Evolutionary conservation across 2,113 vertebrate species (phyloP).

Genomic region (Actenoides hombroni): DNA sequence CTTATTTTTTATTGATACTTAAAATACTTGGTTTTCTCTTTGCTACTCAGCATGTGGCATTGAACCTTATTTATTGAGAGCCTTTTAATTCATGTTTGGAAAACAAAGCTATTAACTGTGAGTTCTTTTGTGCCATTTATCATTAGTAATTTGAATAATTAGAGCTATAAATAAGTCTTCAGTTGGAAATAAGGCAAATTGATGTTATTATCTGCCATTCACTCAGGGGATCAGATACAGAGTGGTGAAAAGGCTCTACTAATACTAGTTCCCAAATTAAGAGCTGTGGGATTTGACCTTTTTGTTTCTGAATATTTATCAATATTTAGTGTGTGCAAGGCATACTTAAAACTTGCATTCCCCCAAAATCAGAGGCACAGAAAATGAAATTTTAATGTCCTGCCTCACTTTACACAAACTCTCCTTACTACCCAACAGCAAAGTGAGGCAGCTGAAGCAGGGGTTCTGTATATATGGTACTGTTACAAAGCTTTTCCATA

Average conservation of each 20-base stretch:
- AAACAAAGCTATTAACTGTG: neutral
- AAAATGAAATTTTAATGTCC: neutral
- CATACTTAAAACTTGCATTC: neutral
- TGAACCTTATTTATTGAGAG: neutral
- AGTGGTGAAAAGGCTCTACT: neutral
- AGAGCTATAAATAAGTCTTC: neutral
- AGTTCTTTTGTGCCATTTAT: neutral
- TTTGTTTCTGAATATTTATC: neutral
- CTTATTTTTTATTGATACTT: neutral
- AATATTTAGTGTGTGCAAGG: neutral
- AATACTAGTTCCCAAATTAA: neutral
- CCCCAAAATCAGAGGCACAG: neutral
- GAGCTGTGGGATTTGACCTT: neutral
- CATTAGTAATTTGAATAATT: neutral
- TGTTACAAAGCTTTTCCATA: neutral
- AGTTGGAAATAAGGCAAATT: neutral
- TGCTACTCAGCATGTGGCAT: neutral
- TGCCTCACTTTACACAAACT: neutral
- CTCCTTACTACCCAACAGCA: neutral
- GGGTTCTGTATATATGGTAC: neutral
- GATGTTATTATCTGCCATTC: neutral
- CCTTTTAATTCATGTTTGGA: neutral
- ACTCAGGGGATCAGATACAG: neutral
- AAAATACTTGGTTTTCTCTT: neutral
- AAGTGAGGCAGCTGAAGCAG: neutral